Evolutionary conservation across 2,888 invertebrate genomes (phyloP).

Genomic region (Miltochrista miniata): DNA sequence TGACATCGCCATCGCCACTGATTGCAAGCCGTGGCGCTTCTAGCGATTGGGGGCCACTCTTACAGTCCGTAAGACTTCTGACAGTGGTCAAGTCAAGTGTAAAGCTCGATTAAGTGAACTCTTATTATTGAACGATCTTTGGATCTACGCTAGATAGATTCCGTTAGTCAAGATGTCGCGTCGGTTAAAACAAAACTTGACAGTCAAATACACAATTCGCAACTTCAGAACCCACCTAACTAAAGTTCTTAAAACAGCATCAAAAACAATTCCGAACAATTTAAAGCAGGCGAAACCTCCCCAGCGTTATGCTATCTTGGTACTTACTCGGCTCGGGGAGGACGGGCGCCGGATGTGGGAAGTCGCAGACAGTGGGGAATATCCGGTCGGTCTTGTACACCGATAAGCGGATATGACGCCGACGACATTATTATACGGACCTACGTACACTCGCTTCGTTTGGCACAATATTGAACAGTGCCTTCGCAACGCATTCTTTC

Average conservation of each 20-base stretch:
- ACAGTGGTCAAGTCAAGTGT: no score
- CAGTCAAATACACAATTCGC: not conserved
- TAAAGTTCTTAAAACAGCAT: constrained; percentile 3
- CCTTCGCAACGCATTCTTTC: not conserved
- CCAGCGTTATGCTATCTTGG: constrained; percentile 16
- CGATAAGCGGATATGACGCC: constrained; percentile 23
- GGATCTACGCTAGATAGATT: no score
- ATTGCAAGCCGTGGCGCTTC: no score
- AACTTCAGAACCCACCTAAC: constrained; percentile 3
- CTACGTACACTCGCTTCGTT: constrained; percentile 5
- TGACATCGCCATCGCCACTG: no score
- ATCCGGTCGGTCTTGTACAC: constrained; percentile 29
- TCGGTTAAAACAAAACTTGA: not conserved
- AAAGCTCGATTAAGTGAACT: no score
- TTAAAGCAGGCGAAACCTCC: constrained; percentile 7
- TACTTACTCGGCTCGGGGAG: constrained; percentile 15
- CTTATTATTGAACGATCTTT: no score
- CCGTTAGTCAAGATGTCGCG: no score
- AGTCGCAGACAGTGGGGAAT: constrained; percentile 27
- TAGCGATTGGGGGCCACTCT: no score
- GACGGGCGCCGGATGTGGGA: constrained; percentile 29
- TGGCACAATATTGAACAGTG: constrained; percentile 5
- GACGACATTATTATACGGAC: constrained; percentile 25
- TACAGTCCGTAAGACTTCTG: no score
- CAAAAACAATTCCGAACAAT: constrained; percentile 13